Evolutionary conservation across 2,888 invertebrate genomes (phyloP).

Genomic region (Drosophila vallismaia): DNA sequence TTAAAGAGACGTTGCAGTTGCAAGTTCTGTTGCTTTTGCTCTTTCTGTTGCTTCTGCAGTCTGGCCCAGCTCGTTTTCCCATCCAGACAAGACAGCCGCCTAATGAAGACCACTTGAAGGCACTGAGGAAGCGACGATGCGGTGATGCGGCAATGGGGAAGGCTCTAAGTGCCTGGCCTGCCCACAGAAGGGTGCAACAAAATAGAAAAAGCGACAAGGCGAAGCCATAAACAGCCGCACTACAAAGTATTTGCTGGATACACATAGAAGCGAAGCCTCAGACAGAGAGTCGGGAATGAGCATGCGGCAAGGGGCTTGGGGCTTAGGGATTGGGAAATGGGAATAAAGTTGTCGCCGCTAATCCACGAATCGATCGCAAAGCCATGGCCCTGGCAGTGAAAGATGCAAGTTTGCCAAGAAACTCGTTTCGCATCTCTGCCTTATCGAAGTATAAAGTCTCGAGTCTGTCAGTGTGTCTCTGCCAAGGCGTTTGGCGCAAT

Average conservation of each 20-base stretch:
- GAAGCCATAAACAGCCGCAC: constrained; percentile 41
- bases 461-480: constrained; percentile 37
- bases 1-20: constrained; percentile 36
- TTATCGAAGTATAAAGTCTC: constrained; percentile 39
- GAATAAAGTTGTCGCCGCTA: constrained; percentile 68
- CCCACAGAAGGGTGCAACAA: constrained; percentile 26
- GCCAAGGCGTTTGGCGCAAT: constrained; percentile 50
- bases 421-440: constrained; percentile 51
- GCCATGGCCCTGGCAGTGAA: constrained; percentile 68
- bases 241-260: constrained; percentile 28
- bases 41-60: constrained; percentile 12
- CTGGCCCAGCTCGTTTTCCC: constrained; percentile 15
- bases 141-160: constrained; percentile 25
- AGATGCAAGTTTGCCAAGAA: constrained; percentile 47
- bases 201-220: constrained; percentile 17
- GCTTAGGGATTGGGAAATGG: constrained; percentile 6
- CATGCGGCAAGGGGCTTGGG: neutral
- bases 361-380: constrained; percentile 45
- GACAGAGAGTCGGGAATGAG: constrained; percentile 20
- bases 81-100: constrained; percentile 53
- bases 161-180: constrained; percentile 26
- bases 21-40: constrained; percentile 22
- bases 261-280: constrained; percentile 17
- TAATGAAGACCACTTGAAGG: constrained; percentile 72
- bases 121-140: constrained; percentile 36